Percentiles rank a stretch among this genome's conserved stretches.
phyloP scores from a whole-genome alignment of 2,888 invertebrate species.

The Rutpela maculata region DNA sequence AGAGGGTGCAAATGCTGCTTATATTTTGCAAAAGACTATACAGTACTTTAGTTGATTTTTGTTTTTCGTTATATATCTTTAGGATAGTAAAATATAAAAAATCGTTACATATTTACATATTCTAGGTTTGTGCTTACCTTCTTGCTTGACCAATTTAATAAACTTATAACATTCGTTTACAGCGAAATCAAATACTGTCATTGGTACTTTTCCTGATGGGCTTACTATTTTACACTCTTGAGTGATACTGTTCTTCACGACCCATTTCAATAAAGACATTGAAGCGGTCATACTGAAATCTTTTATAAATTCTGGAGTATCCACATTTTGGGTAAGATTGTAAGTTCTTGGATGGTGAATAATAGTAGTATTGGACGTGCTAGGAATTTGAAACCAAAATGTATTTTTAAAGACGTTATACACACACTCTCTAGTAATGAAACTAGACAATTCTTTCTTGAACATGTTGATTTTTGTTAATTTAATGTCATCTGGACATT shows the following conservation, averaged over 20 bases:
- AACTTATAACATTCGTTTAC: slow-evolving; percentile 83
- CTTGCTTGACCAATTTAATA: slow-evolving; percentile 77
- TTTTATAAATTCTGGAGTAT: slow-evolving; percentile 78
- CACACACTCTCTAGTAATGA: slow-evolving; percentile 74
- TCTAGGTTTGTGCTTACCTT: slow-evolving; percentile 74
- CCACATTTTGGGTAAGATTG: slow-evolving; percentile 77
- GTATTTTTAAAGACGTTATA: slow-evolving; percentile 78
- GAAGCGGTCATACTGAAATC: slow-evolving; percentile 89
- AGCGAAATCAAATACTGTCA: slow-evolving; percentile 80
- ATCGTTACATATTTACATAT: not conserved
- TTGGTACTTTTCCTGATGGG: slow-evolving; percentile 76
- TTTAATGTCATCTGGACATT: slow-evolving; percentile 67
- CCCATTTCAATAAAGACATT: slow-evolving; percentile 83
- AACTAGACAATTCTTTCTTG: slow-evolving; percentile 70
- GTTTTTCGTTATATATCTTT: too few species aligned
- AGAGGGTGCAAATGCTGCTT: too few species aligned
- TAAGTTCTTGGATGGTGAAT: slow-evolving; percentile 85
- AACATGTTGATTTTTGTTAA: slow-evolving; percentile 70
- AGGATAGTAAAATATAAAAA: too few species aligned
- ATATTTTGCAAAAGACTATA: too few species aligned
- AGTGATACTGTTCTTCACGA: slow-evolving; percentile 67
- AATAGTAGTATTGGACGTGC: slow-evolving; percentile 74
- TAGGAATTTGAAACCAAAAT: slow-evolving; percentile 80
- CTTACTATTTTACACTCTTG: slow-evolving; percentile 72
- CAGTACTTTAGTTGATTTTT: too few species aligned